These are phyloP conservation scores for Onychomys leucogaster DNA, from an alignment of 2,797 vertebrate genomes.

Conservation along the genomic window DNA sequence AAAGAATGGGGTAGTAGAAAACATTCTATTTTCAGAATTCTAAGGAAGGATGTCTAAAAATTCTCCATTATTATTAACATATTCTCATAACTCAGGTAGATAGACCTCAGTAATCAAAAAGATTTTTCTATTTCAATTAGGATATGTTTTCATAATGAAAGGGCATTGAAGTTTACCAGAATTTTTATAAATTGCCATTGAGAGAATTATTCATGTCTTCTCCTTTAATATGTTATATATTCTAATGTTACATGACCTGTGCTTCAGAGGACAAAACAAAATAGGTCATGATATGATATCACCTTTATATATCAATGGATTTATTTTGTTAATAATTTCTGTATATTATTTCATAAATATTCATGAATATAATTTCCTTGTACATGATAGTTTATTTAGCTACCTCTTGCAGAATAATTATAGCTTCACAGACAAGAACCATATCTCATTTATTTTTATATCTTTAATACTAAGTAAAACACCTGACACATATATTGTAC, in stretches of 20 bases:
- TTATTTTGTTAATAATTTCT: slow-evolving; percentile 75
- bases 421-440: slow-evolving; percentile 52
- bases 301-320: slow-evolving; percentile 66
- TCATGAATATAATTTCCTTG: slow-evolving; percentile 68
- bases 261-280: slow-evolving; percentile 57
- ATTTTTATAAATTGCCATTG: slow-evolving; percentile 2
- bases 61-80: neutral
- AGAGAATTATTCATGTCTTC: neutral
- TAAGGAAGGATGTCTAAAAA: neutral
- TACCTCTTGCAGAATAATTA: slow-evolving; percentile 72
- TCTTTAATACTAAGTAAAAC: slow-evolving; percentile 65
- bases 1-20: neutral
- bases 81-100: neutral
- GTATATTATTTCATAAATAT: slow-evolving; percentile 76
- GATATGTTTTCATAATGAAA: slow-evolving; percentile 23
- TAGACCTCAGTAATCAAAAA: neutral
- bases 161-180: neutral
- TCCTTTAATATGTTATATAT: slow-evolving; percentile 29
- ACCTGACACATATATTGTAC: neutral
- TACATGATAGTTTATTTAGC: slow-evolving; percentile 71
- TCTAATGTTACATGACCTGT: slow-evolving; percentile 58
- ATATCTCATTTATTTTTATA: slow-evolving; percentile 62
- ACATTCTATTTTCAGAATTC: neutral
- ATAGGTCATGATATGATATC: slow-evolving; percentile 38
- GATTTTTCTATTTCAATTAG: slow-evolving; percentile 18